Evolutionary conservation across 2,113 vertebrate species (phyloP), one percentile per base, ranked within the genome.

Genomic region (Sula dactylatra): DNA sequence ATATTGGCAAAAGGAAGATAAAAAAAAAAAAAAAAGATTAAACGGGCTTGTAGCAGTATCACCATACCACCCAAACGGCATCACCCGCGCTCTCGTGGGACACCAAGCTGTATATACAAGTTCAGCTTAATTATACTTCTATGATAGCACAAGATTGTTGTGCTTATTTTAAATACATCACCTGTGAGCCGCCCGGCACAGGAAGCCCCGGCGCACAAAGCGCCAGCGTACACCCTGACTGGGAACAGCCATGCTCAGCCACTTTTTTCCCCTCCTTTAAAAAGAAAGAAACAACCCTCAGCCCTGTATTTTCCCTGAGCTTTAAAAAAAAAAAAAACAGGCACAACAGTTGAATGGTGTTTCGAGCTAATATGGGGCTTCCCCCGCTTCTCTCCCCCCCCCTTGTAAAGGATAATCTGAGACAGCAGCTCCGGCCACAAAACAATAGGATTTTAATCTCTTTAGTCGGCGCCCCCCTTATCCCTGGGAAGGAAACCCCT

Each of bases 361-460:
- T 94, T 88, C 82, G 80, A 91, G 87, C 82, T 93, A 95, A 97
- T 93, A 93, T 5, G 0, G 31, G 17, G 3, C 15, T 44, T 16
- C 1, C 1, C 42, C 10, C 47, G 38, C 17, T 4, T 21, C 34
- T 6, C 6, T 13, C 6, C 25, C 22, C 13, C 5, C 6, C 13
- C 47, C 84, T 78, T 93, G 85, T 93, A 95, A 97, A 95, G 87
- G 92, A 92, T 97, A 98, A 97, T 98, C 94, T 97, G 92, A 97
- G 95, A 96, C 95, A 90, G 95, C 96, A 97, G 95, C 96, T 93
- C 86, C 15, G 19, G 91, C 86, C 90, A 93, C 17, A 40, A 95
- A 97, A 97, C 96, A 97, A 96, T 96, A 96, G 96, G 94, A 91
- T 97, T 98, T 97, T 97, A 96, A 97, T 97, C 97, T 97, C 80